Evolutionary conservation across 2,888 invertebrate genomes (phyloP).

Genomic region (Platypus cylindrus): DNA sequence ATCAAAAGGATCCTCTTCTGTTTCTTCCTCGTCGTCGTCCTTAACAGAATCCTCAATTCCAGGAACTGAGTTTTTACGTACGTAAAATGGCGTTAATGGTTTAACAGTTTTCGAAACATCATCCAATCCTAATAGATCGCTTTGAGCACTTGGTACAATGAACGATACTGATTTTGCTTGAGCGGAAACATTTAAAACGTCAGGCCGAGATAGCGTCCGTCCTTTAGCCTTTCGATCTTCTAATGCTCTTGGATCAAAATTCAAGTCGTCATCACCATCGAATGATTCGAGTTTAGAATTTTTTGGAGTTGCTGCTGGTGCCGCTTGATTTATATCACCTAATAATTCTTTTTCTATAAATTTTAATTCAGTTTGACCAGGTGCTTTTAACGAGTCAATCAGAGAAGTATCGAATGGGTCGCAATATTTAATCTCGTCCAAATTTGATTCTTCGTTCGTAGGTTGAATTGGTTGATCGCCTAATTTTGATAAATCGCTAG

Average conservation of each 20-base stretch:
- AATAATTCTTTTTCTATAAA: slow-evolving; percentile 66
- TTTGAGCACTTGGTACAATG: slow-evolving; percentile 40
- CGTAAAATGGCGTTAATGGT: slow-evolving; percentile 72
- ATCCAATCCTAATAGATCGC: slow-evolving; percentile 39
- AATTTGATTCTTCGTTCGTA: slow-evolving; percentile 37
- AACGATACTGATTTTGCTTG: slow-evolving; percentile 43
- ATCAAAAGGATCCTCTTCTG: slow-evolving; percentile 52
- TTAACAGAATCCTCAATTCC: slow-evolving; percentile 40
- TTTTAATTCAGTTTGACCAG: slow-evolving; percentile 67
- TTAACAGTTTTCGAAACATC: slow-evolving; percentile 42
- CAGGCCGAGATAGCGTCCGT: slow-evolving; percentile 48
- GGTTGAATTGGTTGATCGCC: slow-evolving; percentile 57
- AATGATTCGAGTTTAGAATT: too few species aligned
- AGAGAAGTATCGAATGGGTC: slow-evolving; percentile 83
- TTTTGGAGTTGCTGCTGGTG: neutral
- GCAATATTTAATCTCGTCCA: slow-evolving; percentile 44
- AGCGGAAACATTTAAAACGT: slow-evolving; percentile 37
- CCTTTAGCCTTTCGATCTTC: slow-evolving; percentile 33
- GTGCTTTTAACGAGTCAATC: slow-evolving; percentile 55
- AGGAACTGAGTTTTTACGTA: slow-evolving; percentile 47
- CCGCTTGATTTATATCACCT: slow-evolving; percentile 36
- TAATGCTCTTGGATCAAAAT: slow-evolving; percentile 68
- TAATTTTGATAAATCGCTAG: slow-evolving; percentile 58
- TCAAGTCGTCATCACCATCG: slow-evolving; percentile 57
- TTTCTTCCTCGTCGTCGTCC: slow-evolving; percentile 30